These are phyloP conservation scores for Neodon shergylaensis DNA, from an alignment of 2,113 vertebrate genomes.

Conservation along the genomic window DNA sequence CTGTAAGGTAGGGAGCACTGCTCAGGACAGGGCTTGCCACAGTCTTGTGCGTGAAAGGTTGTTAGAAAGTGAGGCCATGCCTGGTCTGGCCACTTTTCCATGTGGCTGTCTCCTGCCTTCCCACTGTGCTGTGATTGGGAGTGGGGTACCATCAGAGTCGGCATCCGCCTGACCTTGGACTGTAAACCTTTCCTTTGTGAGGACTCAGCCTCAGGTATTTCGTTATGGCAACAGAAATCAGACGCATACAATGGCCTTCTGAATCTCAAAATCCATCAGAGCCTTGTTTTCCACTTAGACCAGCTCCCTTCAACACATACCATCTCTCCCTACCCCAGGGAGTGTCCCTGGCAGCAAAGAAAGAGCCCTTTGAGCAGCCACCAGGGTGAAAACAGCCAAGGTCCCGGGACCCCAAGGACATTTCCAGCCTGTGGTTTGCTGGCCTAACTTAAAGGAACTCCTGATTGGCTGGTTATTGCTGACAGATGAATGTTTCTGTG, in stretches of 20 bases:
- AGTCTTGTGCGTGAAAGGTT: too few relatives aligned
- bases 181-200: slow-evolving; percentile 7
- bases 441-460: neutral
- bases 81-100: neutral
- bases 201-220: neutral
- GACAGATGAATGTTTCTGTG: slow-evolving; percentile 44
- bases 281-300: slow-evolving; percentile 31
- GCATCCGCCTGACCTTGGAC: neutral
- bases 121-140: neutral
- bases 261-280: slow-evolving; percentile 27
- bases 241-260: neutral
- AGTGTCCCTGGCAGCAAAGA: slow-evolving; percentile 67
- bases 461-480: slow-evolving; percentile 24
- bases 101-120: neutral
- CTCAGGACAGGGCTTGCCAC: neutral
- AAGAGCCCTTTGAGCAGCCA: slow-evolving; percentile 69
- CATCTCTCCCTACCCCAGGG: neutral
- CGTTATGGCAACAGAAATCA: neutral
- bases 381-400: slow-evolving; percentile 58
- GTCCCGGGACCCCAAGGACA: slow-evolving; percentile 65
- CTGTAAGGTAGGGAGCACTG: neutral
- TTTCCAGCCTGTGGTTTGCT: slow-evolving; percentile 68
- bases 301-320: neutral
- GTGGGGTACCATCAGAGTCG: neutral
- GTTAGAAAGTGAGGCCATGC: neutral